phyloP scores from a whole-genome alignment of 2,113 vertebrate species.

The Chaenogobius annularis region DNA sequence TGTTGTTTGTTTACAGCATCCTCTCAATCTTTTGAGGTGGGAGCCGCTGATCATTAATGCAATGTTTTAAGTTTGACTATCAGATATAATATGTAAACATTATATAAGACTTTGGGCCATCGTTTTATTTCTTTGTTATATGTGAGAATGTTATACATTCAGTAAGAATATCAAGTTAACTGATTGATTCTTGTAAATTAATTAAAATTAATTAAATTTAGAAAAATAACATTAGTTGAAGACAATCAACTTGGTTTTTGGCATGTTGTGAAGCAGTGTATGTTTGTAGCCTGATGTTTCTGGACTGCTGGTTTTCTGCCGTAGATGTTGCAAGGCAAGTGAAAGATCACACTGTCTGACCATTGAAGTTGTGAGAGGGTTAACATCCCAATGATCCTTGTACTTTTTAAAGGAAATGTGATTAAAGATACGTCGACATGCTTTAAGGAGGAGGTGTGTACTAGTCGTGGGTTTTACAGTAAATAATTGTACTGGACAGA shows the following conservation, averaged over 20 bases:
- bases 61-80: neutral
- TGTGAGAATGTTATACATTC: too few species aligned
- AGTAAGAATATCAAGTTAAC: neutral
- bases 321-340: conserved; percentile 32
- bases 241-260: neutral
- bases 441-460: neutral
- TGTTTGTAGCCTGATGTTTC: neutral
- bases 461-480: conserved; percentile 48
- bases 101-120: neutral
- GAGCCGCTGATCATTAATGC: neutral
- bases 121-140: too few species aligned
- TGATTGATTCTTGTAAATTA: neutral
- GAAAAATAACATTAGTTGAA: neutral
- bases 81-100: too few species aligned
- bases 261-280: conserved; percentile 10
- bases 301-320: conserved; percentile 27
- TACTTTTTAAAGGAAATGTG: neutral
- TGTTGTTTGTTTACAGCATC: neutral
- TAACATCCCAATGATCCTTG: neutral
- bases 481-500: conserved; percentile 18
- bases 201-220: too few species aligned
- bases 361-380: neutral
- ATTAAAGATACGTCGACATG: neutral
- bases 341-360: conserved; percentile 58
- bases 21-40: neutral